Base-by-base conservation (phyloP, 2,888 invertebrate genomes). In the Ctenicera cuprea region DNA sequence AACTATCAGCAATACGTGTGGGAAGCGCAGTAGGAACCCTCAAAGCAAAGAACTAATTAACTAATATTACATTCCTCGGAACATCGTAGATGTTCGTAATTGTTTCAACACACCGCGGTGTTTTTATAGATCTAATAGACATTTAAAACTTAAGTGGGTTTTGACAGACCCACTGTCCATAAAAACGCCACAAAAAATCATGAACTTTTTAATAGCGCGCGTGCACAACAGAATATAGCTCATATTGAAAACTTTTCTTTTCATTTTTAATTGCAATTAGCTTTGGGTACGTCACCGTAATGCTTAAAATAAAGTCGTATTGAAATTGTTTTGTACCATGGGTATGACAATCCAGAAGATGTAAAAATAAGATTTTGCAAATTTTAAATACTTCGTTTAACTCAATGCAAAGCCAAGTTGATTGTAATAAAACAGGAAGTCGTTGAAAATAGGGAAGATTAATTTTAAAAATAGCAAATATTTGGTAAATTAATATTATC, bases 21-120 rank as follows among this genome's bases (percentile, higher is more conserved):
- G 77, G 77, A 65, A 73, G 77, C 77, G 54, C 77, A 71, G 77
- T 76, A 73, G 77, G 77, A 67, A 48, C 71, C 70, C 70, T 73
- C 45, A 73, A 74, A 67, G 66, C 72, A 69, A 77, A 77, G 77
- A 76, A 68, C 77, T 76, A 77, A 77, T 77, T 77, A 77, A 76
- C 75, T 74, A 63, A 75, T 73, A 77, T 77, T 76, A 77, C 77
- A 76, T 77, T 76, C 74, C 68, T 71, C 33, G 14, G 63, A 74
- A 71, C 77, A 73, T 69, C 73, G 73, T 73, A 52, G 75, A 73
- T 69, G 65, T 71, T 71, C 67, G 75, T 77, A 77, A 77, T 77
- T 77, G 77, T 77, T 77, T 77, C 73, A 71, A 77, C 75, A 70
- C 71, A 73, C 52, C 67, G 75, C 75, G 67, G 67, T 54, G 63